A percentile compares a stretch with the other conserved stretches of the same genome.
These are phyloP conservation scores for Dissostichus mawsoni DNA, from an alignment of 2,113 vertebrate genomes.

Conservation along the genomic window DNA sequence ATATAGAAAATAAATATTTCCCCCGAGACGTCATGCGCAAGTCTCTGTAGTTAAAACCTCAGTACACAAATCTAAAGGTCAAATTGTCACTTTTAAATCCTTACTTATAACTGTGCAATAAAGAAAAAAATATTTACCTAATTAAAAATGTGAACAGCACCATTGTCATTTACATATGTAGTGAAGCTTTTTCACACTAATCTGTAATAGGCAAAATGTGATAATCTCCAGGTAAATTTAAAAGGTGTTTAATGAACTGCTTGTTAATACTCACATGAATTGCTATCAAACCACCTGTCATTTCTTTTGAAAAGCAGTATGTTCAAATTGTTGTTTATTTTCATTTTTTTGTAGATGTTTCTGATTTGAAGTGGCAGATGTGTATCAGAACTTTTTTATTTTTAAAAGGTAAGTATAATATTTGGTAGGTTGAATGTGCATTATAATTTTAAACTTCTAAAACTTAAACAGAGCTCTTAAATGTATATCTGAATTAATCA, in stretches of 20 bases:
- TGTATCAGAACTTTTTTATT: background rate
- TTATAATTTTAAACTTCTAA: background rate
- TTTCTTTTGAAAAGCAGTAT: constrained; percentile 12
- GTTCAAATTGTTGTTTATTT: background rate
- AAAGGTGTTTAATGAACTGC: constrained; percentile 80
- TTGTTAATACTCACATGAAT: constrained; percentile 62
- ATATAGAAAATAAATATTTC: constrained; percentile 65
- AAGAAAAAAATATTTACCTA: constrained; percentile 45
- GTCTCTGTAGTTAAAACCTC: constrained; percentile 26
- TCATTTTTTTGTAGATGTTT: background rate
- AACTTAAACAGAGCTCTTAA: background rate
- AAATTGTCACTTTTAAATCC: constrained; percentile 67
- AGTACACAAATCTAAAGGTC: constrained; percentile 25
- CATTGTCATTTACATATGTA: constrained; percentile 64
- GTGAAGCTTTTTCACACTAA: constrained; percentile 68
- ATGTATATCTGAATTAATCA: background rate
- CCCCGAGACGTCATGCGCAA: constrained; percentile 24
- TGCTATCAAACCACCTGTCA: constrained; percentile 53
- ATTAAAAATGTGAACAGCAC: constrained; percentile 83
- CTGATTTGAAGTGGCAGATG: background rate
- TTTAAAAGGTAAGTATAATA: no score
- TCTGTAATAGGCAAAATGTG: constrained; percentile 71
- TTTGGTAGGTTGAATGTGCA: background rate
- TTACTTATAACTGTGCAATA: constrained; percentile 51
- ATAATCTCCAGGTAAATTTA: constrained; percentile 72